phyloP scores from a whole-genome alignment of 2,113 vertebrate genomes.

The Nesogale talazaci region DNA sequence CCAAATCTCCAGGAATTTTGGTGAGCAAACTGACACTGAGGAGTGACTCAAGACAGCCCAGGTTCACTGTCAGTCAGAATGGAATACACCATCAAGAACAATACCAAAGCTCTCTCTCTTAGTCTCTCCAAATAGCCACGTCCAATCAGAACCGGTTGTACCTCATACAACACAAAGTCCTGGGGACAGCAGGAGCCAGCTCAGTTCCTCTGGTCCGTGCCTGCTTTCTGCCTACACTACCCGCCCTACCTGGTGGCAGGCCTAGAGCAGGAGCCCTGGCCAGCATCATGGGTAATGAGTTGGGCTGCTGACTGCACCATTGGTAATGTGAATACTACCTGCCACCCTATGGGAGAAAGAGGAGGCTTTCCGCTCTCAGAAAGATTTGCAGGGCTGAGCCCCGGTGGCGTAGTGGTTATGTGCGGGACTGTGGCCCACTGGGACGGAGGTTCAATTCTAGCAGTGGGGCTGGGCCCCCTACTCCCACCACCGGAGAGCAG shows the following conservation, averaged over 20 bases:
- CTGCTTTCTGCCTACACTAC: background rate
- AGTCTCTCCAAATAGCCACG: background rate
- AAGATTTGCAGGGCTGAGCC: background rate
- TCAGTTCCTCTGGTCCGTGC: background rate
- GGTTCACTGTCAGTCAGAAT: constrained; percentile 5
- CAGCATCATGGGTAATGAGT: no score
- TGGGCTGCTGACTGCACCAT: no score
- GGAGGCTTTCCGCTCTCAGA: background rate
- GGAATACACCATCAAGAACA: constrained; percentile 9
- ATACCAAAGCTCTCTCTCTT: background rate
- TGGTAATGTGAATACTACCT: no score
- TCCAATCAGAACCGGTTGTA: background rate
- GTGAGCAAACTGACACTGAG: background rate
- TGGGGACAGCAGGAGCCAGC: background rate
- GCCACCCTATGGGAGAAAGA: no score
- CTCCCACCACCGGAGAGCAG: no score
- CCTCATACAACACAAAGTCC: background rate
- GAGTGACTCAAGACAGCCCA: background rate
- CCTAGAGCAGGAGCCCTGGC: no score
- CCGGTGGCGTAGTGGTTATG: no score
- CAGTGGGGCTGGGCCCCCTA: no score
- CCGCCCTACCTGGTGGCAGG: background rate
- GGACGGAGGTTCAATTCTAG: no score
- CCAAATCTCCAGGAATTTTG: background rate
- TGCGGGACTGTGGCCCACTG: no score